Evolutionary conservation across 1,140 invertebrate genomes (phyloP).

Genomic region (Neodiprion pinetum): DNA sequence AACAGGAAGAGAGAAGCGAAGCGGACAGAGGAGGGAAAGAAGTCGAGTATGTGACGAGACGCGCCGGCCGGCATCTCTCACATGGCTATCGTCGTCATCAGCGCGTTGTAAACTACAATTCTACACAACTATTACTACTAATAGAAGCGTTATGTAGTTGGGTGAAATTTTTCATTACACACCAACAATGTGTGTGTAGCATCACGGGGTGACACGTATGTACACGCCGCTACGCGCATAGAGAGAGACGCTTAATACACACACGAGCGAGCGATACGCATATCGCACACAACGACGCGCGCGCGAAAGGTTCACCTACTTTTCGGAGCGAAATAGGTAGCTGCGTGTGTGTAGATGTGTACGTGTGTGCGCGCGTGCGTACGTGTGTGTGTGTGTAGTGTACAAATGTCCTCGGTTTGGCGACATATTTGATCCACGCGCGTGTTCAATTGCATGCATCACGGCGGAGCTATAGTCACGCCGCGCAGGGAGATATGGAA

Average conservation of each 20-base stretch:
- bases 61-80: conserved; percentile 1
- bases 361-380: neutral
- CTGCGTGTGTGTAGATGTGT: neutral
- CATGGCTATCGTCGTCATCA: neutral
- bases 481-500: too few species aligned
- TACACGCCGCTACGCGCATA: neutral
- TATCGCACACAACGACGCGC: neutral
- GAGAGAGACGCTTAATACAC: neutral
- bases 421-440: neutral
- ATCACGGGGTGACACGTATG: neutral
- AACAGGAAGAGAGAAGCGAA: neutral
- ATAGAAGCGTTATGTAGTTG: neutral
- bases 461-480: too few species aligned
- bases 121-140: neutral
- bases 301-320: conserved; percentile 6
- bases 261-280: neutral
- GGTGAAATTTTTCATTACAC: neutral
- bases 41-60: neutral
- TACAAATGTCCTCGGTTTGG: neutral
- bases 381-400: neutral
- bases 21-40: neutral
- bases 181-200: neutral
- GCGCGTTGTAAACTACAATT: neutral
- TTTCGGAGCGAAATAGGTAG: neutral
- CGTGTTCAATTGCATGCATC: too few species aligned